Base-by-base conservation (phyloP, 1,140 invertebrate species). In the Drosophila paulistorum region DNA sequence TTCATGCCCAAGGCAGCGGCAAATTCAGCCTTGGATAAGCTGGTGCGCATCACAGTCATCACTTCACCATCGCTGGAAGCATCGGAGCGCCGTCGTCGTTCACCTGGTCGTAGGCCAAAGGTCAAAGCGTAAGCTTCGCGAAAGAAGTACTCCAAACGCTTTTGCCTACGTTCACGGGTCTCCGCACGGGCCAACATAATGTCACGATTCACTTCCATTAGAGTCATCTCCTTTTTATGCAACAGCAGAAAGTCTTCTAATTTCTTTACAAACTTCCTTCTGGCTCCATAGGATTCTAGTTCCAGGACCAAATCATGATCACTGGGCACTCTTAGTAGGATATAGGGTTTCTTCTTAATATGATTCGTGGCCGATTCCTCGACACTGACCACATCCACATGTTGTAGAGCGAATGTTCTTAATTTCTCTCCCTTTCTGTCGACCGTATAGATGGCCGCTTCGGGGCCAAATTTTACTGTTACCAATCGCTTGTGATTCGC, bases 261-360 rank as follows among this genome's bases (percentile, higher is more conserved):
- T 92, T 98, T 98, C 61, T 95, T 94, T n/a, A 98, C 94, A 87
- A 99, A 99, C 90, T 98, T 98, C 64, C 96, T 94, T 55, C 98
- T 93, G 0, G 96, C 95, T 1, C 95, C 94, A 39, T 96, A 93
- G 0, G 96, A 96, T 84, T 98, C 96, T 86, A 99, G 96, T 92
- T 98, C 97, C 62, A 99, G 93, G n/a, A 99, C 98, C 58, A 99
- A 93, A 93, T 99, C 98, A 91, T 99, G 98, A 93, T 99, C 98
- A 62, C 96, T 95, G 0, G 97, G 96, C 6, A 98, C 96, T 74
- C 97, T 94, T 11, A 99, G 93, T 7, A 98, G 91, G 0, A 99
- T 94, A 89, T 98, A 94, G 0, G 98, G 97, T 58, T 95, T 94
- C 86, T 97, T 97, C 68, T 96, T 95, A 20, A 93, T 94, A n/a